A percentile compares a stretch with the other conserved stretches of the same genome.
Conservation (phyloP, 1,140 invertebrate species). For the Lepidurus couesii region DNA sequence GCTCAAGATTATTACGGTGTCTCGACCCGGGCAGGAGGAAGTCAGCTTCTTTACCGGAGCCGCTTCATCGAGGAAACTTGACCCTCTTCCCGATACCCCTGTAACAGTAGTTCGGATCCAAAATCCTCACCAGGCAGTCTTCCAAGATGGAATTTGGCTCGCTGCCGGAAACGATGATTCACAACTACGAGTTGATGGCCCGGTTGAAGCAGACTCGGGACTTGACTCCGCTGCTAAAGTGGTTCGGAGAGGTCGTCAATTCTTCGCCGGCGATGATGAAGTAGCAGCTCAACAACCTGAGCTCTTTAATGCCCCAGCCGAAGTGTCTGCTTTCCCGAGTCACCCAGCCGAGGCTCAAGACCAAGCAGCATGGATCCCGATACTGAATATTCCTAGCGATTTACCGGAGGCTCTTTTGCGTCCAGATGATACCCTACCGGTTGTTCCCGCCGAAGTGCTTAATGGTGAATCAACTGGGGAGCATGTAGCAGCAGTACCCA, state of each 20-base stretch:
- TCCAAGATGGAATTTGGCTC: slow-evolving; percentile 1
- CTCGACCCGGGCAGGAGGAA: slow-evolving; percentile 33
- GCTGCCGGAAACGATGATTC: background rate
- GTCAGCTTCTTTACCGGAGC: slow-evolving; percentile 30
- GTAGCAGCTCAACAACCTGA: background rate
- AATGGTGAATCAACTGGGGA: background rate
- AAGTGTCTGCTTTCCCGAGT: background rate
- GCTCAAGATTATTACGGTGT: slow-evolving; percentile 32
- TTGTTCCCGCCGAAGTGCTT: background rate
- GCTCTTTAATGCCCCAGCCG: background rate
- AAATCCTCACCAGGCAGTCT: background rate
- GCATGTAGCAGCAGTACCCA: background rate
- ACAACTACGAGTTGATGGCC: background rate
- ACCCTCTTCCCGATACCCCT: background rate
- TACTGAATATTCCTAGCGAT: background rate
- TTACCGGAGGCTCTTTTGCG: background rate
- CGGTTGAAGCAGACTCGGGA: background rate
- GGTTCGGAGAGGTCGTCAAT: background rate
- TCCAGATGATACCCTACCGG: background rate
- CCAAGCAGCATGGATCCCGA: background rate
- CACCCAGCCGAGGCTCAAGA: background rate
- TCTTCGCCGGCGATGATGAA: background rate
- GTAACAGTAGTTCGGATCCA: background rate
- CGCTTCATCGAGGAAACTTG: background rate
- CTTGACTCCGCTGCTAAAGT: background rate